Evolutionary conservation across 2,113 vertebrate genomes (phyloP), one percentile per base, ranked within the genome.

Genomic region (Ictidomys tridecemlineatus): DNA sequence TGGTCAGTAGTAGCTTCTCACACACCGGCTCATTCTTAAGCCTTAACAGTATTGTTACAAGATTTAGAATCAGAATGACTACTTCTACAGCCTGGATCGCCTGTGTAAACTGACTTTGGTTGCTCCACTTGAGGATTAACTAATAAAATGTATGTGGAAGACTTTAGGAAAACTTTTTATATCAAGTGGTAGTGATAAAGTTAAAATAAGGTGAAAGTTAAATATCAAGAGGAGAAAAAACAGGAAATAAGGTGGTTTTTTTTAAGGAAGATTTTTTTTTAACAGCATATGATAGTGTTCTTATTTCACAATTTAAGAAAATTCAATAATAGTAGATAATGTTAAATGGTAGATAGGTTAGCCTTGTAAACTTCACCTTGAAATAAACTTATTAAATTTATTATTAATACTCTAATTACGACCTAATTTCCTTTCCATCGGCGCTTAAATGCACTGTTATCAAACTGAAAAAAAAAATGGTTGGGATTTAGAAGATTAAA

Each of bases 371-470:
- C 30, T 53, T 91, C 39, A 79, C 2, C n/a, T 7, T 53, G 48
- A 91, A 91, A 84, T 84, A 65, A 67, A 74, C 24, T 84, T 91
- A 87, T 22, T 84, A 17, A 67, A 80, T 18, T 79, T 91, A 87
- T 28, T 87, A 17, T 61, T 84, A 91, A 58, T 93, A 67, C 56
- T 85, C 8, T 42, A 63, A 78, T 34, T 42, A 8, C 42, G 45
- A 63, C 91, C 22, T 83, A n/a, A 30, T 79, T 67, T 91, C 79
- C 86, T 78, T 92, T 84, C 20, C 11, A 13, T 94, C 9, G 37
- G 34, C 69, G 37, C 83, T 91, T 51, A 56, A 53, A 78, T n/a
- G 10, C 37, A n/a, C 14, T 92, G 32, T 70, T 18, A 37, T 85
- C 80, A 92, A 78, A 79, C 53, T 82, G 34, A 70, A 26, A 85